A percentile compares a stretch with the other conserved stretches of the same genome.
Evolutionary conservation across 1,140 invertebrate species (phyloP).

Genomic region (Chionoecetes opilio): DNA sequence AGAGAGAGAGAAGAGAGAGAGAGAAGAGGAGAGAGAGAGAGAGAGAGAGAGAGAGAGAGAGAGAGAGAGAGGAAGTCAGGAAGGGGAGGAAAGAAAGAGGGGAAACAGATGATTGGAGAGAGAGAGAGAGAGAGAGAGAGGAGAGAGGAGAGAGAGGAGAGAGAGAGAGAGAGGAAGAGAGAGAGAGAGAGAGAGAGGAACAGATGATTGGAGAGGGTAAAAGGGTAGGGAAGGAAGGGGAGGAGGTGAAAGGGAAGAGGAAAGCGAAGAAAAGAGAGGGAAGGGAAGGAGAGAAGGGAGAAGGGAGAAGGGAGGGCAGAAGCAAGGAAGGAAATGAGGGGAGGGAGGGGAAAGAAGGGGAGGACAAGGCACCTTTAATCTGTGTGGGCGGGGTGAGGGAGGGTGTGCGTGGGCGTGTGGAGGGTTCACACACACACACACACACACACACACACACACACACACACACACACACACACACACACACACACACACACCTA

Average conservation of each 20-base stretch:
- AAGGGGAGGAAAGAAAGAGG: no score
- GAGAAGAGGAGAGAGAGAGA: background rate
- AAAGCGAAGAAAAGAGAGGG: background rate
- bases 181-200: constrained; percentile 10
- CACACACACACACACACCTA: no score
- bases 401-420: background rate
- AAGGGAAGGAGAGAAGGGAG: background rate
- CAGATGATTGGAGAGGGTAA: background rate
- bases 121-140: no score
- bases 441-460: constrained; percentile 3
- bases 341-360: background rate
- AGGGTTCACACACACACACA: background rate
- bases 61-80: background rate
- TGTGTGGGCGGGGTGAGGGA: background rate
- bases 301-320: background rate
- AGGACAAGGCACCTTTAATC: constrained; percentile 36
- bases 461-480: no score
- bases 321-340: background rate
- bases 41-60: constrained; percentile 23
- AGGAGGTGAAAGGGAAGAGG: background rate
- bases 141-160: background rate
- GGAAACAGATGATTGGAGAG: no score
- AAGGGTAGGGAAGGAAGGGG: background rate
- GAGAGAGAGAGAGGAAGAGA: no score
- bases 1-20: no score